Evolutionary conservation across 2,888 invertebrate genomes (phyloP), one percentile per base, ranked within the genome.

Genomic region (Thymelicus acteon): DNA sequence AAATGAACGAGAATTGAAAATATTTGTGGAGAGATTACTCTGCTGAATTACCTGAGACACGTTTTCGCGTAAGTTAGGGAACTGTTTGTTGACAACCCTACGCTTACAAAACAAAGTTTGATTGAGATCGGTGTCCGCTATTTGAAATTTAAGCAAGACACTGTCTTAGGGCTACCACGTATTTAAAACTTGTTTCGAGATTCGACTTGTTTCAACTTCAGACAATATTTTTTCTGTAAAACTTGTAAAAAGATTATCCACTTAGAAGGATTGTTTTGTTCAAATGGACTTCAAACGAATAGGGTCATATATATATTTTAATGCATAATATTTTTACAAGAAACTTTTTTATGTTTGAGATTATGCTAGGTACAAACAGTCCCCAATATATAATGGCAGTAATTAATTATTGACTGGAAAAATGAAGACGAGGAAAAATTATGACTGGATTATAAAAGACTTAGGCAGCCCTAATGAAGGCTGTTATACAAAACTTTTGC

Each of bases 401-500:
- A 31, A 31, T 0, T 31, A 31, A 3, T 31, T 31, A 31, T 31
- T 1, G 31, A 31, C 31, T 5, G 31, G 31, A 31, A 31, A 31
- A 31, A 31, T 31, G 31, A 31, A 31, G 31, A 31, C 5, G 31
- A 31, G 31, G 31, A 31, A 31, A 31, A 31, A 31, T 31, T 1
- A 31, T 31, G 31, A 31, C 31, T 31, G 5, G 31, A 31, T 31
- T 31, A 31, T 31, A 31, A 31, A 31, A 31, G 31, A 31, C 3
- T 31, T 31, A 7, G 58, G 37, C 65, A 71, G 6, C 60, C 71
- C 61, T 71, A 13, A 39, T 44, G 39, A 49, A 71, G 76, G 82
- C 81, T 82, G 82, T 87, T 89, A 87, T 87, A 85, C 83, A 82
- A 88, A 89, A 89, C 82, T 90, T 89, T 77, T 77, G 80, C 81